phyloP scores from a whole-genome alignment of 2,888 invertebrate genomes.

The Ditula angustiorana region DNA sequence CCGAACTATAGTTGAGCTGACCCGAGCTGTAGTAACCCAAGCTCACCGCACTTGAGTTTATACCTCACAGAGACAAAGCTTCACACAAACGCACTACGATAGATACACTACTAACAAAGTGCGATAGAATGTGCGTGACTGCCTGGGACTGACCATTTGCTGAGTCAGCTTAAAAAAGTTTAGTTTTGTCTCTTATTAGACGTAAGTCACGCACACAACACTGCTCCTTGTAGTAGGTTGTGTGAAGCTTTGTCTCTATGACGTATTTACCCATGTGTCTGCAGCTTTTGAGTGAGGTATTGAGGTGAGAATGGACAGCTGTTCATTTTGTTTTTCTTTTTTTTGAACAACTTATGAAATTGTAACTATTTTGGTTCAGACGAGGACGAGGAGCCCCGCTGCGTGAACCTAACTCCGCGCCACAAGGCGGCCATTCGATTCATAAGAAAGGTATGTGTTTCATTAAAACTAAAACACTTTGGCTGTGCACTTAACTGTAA shows the following conservation, averaged over 20 bases:
- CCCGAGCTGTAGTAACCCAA: not conserved
- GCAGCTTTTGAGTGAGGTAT: constrained; percentile 25
- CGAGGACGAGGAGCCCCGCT: constrained; percentile 93
- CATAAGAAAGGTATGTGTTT: constrained; percentile 92
- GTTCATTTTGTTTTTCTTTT: constrained; percentile 21
- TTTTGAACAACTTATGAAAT: constrained; percentile 24
- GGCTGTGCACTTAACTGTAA: not conserved
- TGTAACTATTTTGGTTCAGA: constrained; percentile 79
- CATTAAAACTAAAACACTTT: not conserved
- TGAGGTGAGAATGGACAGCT: constrained; percentile 16
- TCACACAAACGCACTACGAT: too few species aligned
- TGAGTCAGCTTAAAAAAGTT: too few species aligned
- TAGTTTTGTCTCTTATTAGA: too few species aligned
- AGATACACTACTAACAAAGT: too few species aligned
- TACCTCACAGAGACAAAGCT: too few species aligned
- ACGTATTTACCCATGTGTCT: too few species aligned
- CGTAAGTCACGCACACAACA: too few species aligned
- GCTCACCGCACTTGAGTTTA: too few species aligned
- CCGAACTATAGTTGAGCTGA: not conserved
- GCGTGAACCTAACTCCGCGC: constrained; percentile 92
- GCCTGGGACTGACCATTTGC: too few species aligned
- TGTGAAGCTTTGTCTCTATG: too few species aligned
- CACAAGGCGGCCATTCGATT: constrained; percentile 96
- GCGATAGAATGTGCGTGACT: too few species aligned
- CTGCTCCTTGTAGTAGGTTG: too few species aligned